Conservation (phyloP, 1,140 invertebrate species). For the Cydia splendana region DNA sequence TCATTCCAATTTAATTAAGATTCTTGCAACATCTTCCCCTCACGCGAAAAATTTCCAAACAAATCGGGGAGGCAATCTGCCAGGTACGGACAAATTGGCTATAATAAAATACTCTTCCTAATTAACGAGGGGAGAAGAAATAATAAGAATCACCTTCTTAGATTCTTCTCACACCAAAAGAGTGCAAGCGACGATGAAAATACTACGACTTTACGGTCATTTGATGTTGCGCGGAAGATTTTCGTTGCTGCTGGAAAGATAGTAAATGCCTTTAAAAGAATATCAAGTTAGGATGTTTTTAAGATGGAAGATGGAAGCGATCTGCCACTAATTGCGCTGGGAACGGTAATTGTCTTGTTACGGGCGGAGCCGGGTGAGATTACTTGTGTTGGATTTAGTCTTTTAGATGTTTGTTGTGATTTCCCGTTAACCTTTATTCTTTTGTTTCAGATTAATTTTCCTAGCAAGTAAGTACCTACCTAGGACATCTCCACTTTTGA, state of each 20-base stretch:
- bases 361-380: not conserved
- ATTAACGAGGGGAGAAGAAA: conserved; percentile 70
- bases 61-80: conserved; percentile 61
- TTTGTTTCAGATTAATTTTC: not conserved
- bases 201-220: not conserved
- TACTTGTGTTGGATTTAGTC: not conserved
- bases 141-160: conserved; percentile 74
- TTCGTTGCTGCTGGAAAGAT: not conserved
- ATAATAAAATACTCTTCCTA: conserved; percentile 73
- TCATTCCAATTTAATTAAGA: conserved; percentile 37
- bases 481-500: not conserved
- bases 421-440: not conserved
- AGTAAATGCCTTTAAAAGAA: not conserved
- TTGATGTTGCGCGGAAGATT: not conserved
- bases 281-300: conserved; percentile 3
- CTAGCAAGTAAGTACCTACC: too few relatives aligned
- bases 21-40: conserved; percentile 33
- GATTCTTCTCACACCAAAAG: conserved; percentile 9
- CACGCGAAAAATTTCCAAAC: conserved; percentile 52
- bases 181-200: not conserved
- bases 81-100: conserved; percentile 76
- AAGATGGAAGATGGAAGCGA: conserved; percentile 58
- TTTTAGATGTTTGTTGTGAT: not conserved
- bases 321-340: conserved; percentile 54
- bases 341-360: conserved; percentile 32